phyloP scores from a whole-genome alignment of 2,113 vertebrate genomes.

The Crotophaga sulcirostris region DNA sequence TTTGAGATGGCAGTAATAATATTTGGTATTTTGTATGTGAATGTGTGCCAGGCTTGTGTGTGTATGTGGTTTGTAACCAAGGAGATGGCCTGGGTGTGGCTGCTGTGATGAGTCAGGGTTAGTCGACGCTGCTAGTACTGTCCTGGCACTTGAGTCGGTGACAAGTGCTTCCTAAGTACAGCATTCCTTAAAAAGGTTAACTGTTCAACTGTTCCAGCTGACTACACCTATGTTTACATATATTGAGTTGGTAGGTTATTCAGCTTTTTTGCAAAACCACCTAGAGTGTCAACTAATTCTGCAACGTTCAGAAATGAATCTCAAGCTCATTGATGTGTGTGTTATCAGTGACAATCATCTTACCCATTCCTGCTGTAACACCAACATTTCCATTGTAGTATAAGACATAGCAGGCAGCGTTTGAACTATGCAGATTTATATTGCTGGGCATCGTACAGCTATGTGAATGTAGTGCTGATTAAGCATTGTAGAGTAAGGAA shows the following conservation, averaged over 20 bases:
- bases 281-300: not conserved
- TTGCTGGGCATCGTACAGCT: rapidly evolving
- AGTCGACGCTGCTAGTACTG: not conserved
- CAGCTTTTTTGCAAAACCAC: not conserved
- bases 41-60: not conserved
- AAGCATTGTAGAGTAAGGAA: not conserved
- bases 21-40: not conserved
- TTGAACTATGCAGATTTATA: not conserved
- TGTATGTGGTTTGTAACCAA: not conserved
- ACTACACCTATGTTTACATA: not conserved
- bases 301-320: not conserved
- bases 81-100: not conserved
- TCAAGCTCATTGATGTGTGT: rapidly evolving
- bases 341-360: not conserved
- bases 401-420: not conserved
- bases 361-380: not conserved
- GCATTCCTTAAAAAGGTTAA: not conserved
- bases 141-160: not conserved
- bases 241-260: not conserved
- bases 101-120: not conserved
- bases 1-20: not conserved
- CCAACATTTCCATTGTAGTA: not conserved
- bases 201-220: not conserved
- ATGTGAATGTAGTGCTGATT: not conserved
- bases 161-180: not conserved